Conservation (phyloP, 2,113 vertebrate species). For the Oncorhynchus clarkii region DNA sequence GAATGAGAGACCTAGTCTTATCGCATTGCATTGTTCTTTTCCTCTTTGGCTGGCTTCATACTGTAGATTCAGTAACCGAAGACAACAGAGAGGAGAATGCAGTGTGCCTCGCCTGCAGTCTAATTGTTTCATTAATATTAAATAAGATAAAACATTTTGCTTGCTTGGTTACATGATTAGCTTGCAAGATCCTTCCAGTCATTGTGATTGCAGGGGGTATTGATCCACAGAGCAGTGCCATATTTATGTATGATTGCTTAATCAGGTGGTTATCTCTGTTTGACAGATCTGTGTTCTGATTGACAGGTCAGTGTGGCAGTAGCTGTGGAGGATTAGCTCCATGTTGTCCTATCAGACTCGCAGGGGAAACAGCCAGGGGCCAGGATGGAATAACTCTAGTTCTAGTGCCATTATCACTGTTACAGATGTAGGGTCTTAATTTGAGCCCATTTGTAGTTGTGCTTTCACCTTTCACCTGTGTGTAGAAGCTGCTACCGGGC, state of each 20-base stretch:
- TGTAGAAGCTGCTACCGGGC: too few relatives aligned
- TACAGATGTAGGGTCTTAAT: too few relatives aligned
- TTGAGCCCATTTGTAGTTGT: too few relatives aligned
- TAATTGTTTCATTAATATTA: conserved; percentile 9
- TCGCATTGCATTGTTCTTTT: not conserved
- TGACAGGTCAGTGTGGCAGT: too few relatives aligned
- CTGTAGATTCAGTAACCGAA: not conserved
- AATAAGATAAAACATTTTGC: not conserved
- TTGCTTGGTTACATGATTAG: not conserved
- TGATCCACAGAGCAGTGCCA: not conserved
- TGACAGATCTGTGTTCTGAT: not conserved
- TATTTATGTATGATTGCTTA: conserved; percentile 3
- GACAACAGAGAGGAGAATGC: not conserved
- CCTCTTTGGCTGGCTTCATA: not conserved
- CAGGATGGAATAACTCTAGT: not conserved
- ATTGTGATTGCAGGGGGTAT: not conserved
- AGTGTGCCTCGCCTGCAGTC: not conserved
- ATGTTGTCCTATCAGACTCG: not conserved
- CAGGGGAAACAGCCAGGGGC: not conserved
- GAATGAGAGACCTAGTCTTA: not conserved
- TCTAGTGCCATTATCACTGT: too few relatives aligned
- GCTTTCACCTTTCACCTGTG: too few relatives aligned
- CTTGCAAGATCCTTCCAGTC: not conserved
- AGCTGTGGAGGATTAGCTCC: too few relatives aligned
- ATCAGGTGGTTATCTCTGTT: not conserved